A percentile compares a stretch with the other conserved stretches of the same genome.
Conservation (phyloP, 2,797 vertebrate genomes). For the Eleutherodactylus coqui region DNA sequence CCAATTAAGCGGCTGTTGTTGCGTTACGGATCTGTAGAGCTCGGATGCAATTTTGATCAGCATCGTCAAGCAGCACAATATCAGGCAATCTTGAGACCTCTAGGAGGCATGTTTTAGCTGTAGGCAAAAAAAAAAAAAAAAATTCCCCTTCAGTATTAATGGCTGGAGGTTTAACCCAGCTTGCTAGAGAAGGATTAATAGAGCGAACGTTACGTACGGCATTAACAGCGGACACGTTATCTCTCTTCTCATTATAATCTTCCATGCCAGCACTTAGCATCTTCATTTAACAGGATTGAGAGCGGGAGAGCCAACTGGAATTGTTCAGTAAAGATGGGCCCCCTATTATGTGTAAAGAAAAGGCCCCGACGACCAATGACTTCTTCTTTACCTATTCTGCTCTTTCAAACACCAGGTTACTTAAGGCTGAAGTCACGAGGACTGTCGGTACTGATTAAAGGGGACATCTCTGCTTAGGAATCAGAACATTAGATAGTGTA, state of each 20-base stretch:
- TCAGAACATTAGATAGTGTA: neutral
- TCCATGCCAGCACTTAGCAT: conserved; percentile 30
- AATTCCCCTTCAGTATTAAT: neutral
- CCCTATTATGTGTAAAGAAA: conserved; percentile 19
- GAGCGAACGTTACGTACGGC: neutral
- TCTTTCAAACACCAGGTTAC: neutral
- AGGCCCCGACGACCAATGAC: conserved; percentile 45
- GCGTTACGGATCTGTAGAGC: neutral
- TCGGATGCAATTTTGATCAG: neutral
- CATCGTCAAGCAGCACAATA: neutral
- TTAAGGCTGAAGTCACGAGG: neutral
- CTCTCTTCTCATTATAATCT: conserved; percentile 29
- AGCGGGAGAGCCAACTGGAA: neutral
- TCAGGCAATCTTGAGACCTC: neutral
- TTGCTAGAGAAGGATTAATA: neutral
- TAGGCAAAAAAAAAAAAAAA: neutral
- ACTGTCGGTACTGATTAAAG: neutral
- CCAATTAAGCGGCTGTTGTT: neutral
- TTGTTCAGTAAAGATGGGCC: neutral
- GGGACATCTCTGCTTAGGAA: too few relatives aligned
- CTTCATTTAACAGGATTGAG: conserved; percentile 43
- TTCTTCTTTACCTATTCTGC: conserved; percentile 9
- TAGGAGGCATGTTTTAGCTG: neutral
- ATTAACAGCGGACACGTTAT: conserved; percentile 1
- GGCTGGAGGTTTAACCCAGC: neutral